phyloP scores from a whole-genome alignment of 1,140 invertebrate species.

The Scaptodrosophila lebanonensis region DNA sequence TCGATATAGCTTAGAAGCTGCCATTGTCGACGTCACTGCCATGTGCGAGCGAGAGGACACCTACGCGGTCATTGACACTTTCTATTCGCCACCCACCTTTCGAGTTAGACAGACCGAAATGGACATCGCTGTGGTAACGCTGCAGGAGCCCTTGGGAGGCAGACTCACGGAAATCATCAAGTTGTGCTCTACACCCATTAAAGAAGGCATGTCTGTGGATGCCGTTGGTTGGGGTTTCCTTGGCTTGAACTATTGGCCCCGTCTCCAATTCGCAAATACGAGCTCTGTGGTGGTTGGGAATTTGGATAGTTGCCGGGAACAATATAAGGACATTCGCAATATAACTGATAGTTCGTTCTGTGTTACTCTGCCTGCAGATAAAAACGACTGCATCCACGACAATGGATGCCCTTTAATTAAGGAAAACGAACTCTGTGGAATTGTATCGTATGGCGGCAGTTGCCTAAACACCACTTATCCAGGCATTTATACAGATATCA shows the following conservation, averaged over 20 bases:
- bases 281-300: neutral
- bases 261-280: neutral
- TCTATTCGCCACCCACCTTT: neutral
- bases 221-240: conserved; percentile 14
- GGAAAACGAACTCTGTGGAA: conserved; percentile 20
- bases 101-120: neutral
- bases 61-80: conserved; percentile 13
- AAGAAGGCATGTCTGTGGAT: neutral
- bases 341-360: conserved; percentile 11
- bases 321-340: neutral
- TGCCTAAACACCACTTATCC: conserved; percentile 15
- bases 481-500: conserved; percentile 26
- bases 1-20: conserved; percentile 7
- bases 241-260: neutral
- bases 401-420: conserved; percentile 26
- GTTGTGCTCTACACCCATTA: neutral
- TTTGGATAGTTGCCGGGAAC: neutral
- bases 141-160: neutral
- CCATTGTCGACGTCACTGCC: conserved; percentile 11
- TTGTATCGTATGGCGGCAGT: conserved; percentile 11
- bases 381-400: conserved; percentile 17
- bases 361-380: conserved; percentile 9
- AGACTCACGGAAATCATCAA: conserved; percentile 17
- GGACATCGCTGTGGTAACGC: conserved; percentile 26
- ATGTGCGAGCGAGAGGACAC: conserved; percentile 11